Conservation (phyloP, 2,888 invertebrate species). For the Seira sanloemensis region DNA sequence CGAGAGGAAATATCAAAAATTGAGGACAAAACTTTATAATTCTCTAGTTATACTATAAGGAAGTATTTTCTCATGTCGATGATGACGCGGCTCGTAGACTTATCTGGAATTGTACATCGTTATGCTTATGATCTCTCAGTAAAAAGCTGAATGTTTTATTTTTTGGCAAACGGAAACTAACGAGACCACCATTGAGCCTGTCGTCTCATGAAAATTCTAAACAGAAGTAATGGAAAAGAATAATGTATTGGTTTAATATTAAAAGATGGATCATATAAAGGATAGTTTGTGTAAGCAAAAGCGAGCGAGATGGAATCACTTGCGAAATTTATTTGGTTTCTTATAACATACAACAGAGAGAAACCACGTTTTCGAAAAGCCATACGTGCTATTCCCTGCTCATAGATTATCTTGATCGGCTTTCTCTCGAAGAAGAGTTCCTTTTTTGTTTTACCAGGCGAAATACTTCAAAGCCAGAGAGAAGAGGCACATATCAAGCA, state of each 20-base stretch:
- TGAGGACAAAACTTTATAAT: constrained; percentile 23
- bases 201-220: background rate
- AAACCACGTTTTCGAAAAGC: background rate
- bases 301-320: background rate
- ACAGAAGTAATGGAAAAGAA: background rate
- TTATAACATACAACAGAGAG: background rate
- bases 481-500: no score
- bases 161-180: constrained; percentile 54
- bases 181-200: constrained; percentile 36
- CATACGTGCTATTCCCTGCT: background rate
- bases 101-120: constrained; percentile 1
- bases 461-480: background rate
- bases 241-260: constrained; percentile 21
- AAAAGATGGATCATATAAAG: background rate
- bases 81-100: constrained; percentile 26
- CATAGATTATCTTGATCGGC: background rate
- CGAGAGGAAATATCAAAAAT: constrained; percentile 1
- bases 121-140: constrained; percentile 12
- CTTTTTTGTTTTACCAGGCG: background rate
- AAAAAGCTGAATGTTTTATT: background rate
- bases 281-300: constrained; percentile 28
- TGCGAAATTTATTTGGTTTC: constrained; percentile 11
- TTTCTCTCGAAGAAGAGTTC: background rate
- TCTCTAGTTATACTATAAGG: no score
- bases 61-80: background rate